Evolutionary conservation across 2,797 vertebrate genomes (phyloP), one percentile per base, ranked within the genome.

Genomic region (Mus minutoides): DNA sequence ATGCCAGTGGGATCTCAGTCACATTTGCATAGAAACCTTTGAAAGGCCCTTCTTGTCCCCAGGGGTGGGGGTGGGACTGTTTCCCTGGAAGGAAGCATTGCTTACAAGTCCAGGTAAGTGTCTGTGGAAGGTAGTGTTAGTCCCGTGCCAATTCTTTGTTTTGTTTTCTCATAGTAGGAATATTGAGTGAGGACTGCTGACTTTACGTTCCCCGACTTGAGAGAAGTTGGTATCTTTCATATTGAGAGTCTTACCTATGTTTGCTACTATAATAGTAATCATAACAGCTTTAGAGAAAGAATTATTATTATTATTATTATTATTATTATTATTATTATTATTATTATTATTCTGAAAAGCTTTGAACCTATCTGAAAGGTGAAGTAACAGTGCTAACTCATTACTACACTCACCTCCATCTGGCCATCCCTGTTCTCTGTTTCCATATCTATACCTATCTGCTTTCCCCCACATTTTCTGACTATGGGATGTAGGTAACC

Each of bases 21-120:
- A 83, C 60, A 93, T 97, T 95, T 82, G 31, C 84, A n/a, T 90
- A 69, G 93, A 87, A 96, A 75, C 69, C 24, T 1, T 84, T 12
- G 92, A 94, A 84, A 97, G 64, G 92, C 96, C 52, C 67, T 77
- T 40, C 62, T 90, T 87, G 58, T 85, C 46, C 60, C 62, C 69
- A 91, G 85, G 76, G 26, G 8, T 46, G 4, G 49, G 10, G 12
- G 34, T 40, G 40, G 13, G 92, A 54, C 94, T 92, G 26, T 37
- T 6, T 92, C 52, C 37, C 82, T 34, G 43, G 69, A 67, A 84
- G 84, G 29, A 75, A 90, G n/a, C 46, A 8, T 78, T 58, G 2
- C 31, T 54, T 34, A 1, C 16, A 1, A 2, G 3, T 10, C 21
- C 37, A 9, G 67, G 29, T 60, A 19, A 29, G 19, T 67, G 37